Percentiles rank a stretch among this genome's conserved stretches.
These are phyloP conservation scores for Ptiloglossa arizonensis DNA, from an alignment of 1,140 invertebrate genomes.

Conservation along the genomic window DNA sequence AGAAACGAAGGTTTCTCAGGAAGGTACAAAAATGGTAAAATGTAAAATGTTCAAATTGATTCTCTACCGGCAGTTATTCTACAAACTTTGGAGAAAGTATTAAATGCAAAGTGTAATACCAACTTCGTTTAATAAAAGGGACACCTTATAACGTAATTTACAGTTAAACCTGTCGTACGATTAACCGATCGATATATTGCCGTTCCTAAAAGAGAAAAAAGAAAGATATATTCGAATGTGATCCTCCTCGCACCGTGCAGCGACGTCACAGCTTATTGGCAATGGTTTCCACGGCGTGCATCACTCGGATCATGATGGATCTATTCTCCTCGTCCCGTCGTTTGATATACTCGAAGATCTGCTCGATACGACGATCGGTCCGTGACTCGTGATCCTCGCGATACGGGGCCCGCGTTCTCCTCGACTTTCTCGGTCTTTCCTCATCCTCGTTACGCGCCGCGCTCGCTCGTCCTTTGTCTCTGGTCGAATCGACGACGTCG, in stretches of 20 bases:
- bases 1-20: too few relatives aligned
- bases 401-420: background rate
- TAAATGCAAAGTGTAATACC: background rate
- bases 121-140: background rate
- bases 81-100: too few relatives aligned
- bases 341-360: conserved; percentile 69
- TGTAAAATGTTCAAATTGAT: too few relatives aligned
- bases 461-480: conserved; percentile 2
- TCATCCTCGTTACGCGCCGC: conserved; percentile 7
- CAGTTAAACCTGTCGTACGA: background rate
- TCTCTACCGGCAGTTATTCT: too few relatives aligned
- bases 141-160: background rate
- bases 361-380: conserved; percentile 59
- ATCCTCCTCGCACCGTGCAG: background rate
- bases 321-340: conserved; percentile 68
- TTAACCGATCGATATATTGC: background rate
- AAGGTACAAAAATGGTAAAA: too few relatives aligned
- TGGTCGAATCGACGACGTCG: background rate
- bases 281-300: conserved; percentile 68
- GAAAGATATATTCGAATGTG: too few relatives aligned
- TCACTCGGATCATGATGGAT: conserved; percentile 64
- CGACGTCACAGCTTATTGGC: conserved; percentile 56
- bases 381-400: conserved; percentile 25
- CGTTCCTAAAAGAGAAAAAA: background rate
- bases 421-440: conserved; percentile 27